phyloP scores from a whole-genome alignment of 1,140 invertebrate genomes.

The Rhyzopertha dominica region DNA sequence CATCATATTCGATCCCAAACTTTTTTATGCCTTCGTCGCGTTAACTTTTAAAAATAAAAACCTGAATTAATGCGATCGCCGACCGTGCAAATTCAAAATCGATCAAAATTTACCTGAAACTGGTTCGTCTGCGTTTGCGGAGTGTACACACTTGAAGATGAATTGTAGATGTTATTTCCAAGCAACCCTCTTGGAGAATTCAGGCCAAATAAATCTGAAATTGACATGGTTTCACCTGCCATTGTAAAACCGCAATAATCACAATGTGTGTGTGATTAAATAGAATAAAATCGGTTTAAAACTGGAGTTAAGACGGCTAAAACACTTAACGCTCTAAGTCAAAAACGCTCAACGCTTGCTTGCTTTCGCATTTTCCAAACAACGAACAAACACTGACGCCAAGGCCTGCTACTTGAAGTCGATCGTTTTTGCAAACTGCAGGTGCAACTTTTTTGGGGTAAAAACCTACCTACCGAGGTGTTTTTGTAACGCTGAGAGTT shows the following conservation, averaged over 20 bases:
- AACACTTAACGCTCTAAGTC: constrained; percentile 17
- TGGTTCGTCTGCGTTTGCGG: constrained; percentile 37
- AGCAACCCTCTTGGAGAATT: constrained; percentile 50
- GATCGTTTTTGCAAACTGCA: neutral
- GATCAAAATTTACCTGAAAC: constrained; percentile 38
- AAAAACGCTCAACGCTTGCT: constrained; percentile 10
- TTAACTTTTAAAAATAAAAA: no score
- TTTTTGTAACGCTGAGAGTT: neutral
- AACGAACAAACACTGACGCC: neutral
- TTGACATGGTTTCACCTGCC: constrained; percentile 46
- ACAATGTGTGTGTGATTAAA: constrained; percentile 3
- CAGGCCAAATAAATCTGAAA: constrained; percentile 52
- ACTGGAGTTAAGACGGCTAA: constrained; percentile 12
- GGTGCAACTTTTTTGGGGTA: neutral
- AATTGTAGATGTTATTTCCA: constrained; percentile 36
- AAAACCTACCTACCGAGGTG: neutral
- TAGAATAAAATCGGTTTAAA: constrained; percentile 10
- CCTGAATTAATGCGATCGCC: no score
- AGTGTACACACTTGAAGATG: constrained; percentile 22
- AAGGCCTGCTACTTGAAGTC: neutral
- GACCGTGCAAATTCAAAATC: constrained; percentile 24
- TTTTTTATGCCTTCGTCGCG: constrained; percentile 29
- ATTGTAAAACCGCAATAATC: constrained; percentile 18
- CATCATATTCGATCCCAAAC: constrained; percentile 1
- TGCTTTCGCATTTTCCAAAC: neutral